These are phyloP conservation scores for Diachasma alloeum DNA, from an alignment of 1,140 invertebrate genomes.

Conservation along the genomic window DNA sequence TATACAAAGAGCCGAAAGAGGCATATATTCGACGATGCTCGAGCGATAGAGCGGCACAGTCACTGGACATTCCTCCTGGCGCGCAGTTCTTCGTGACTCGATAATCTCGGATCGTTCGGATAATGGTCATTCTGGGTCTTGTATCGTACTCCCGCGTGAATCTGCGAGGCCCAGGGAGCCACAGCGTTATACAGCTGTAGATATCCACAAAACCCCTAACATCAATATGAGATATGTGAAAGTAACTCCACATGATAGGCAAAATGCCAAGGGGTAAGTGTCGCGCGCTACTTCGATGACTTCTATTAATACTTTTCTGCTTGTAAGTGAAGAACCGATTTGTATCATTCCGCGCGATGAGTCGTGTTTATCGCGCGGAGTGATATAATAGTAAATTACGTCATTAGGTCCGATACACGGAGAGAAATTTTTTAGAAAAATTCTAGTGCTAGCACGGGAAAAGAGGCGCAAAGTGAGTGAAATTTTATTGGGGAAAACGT, in stretches of 20 bases:
- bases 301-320: too few relatives aligned
- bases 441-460: too few relatives aligned
- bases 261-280: neutral
- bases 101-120: slow-evolving; percentile 14
- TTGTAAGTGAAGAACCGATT: too few relatives aligned
- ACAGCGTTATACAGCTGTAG: neutral
- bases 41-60: slow-evolving; percentile 4
- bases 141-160: neutral
- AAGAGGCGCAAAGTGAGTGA: too few relatives aligned
- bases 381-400: too few relatives aligned
- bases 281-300: too few relatives aligned
- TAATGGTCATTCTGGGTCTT: slow-evolving; percentile 16
- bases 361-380: too few relatives aligned
- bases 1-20: slow-evolving; percentile 13
- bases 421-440: too few relatives aligned
- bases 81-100: neutral
- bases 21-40: neutral
- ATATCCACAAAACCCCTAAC: neutral
- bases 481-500: too few relatives aligned
- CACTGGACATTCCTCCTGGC: neutral
- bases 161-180: neutral
- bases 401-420: too few relatives aligned
- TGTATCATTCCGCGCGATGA: too few relatives aligned
- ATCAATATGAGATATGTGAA: neutral
- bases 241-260: neutral